Percentiles rank a stretch among this genome's conserved stretches.
phyloP scores from a whole-genome alignment of 2,113 vertebrate genomes.

The Melanerpes aurifrons region DNA sequence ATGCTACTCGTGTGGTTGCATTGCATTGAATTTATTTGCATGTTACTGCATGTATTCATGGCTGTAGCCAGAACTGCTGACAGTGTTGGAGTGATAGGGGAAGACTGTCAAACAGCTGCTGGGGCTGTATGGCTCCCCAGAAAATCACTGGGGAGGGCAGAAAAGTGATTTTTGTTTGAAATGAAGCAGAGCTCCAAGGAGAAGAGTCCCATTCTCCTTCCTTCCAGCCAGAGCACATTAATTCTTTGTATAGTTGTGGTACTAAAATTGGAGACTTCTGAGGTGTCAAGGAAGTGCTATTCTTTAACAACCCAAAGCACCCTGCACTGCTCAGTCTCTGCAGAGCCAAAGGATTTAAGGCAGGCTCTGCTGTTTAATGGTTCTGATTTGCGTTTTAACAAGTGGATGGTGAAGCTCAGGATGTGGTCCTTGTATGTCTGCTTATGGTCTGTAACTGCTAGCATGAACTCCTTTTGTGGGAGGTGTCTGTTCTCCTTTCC shows the following conservation, averaged over 20 bases:
- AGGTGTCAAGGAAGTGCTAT: neutral
- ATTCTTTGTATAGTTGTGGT: neutral
- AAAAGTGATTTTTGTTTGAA: neutral
- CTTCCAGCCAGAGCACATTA: accelerated
- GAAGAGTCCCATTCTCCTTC: neutral
- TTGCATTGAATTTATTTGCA: slow-evolving; percentile 18
- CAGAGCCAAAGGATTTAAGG: neutral
- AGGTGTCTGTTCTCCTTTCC: neutral
- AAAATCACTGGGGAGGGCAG: neutral
- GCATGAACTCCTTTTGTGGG: neutral
- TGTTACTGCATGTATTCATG: slow-evolving; percentile 11
- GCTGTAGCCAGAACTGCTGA: slow-evolving; percentile 32
- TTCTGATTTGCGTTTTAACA: neutral
- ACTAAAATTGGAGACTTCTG: neutral
- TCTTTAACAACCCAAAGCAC: neutral
- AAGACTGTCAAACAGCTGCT: neutral
- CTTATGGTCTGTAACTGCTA: neutral
- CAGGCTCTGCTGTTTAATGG: neutral
- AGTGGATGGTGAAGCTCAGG: neutral
- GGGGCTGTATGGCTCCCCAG: neutral
- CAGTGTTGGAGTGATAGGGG: neutral
- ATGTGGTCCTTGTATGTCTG: neutral
- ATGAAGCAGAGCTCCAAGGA: neutral
- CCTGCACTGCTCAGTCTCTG: neutral
- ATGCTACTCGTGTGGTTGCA: neutral